These are phyloP conservation scores for Sarcoramphus papa DNA, from an alignment of 2,797 vertebrate species.

Conservation along the genomic window DNA sequence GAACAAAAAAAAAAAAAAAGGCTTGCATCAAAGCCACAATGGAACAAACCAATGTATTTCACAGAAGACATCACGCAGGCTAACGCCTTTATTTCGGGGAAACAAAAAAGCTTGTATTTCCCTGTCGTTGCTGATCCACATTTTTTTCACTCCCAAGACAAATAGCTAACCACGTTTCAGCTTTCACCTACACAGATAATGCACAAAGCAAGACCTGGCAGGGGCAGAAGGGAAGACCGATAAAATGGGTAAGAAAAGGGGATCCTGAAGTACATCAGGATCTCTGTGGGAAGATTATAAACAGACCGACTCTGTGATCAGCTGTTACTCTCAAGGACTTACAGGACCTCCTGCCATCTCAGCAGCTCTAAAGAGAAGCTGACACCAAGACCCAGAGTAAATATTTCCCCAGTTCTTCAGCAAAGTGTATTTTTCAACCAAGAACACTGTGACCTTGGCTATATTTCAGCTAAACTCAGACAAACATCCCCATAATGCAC, in stretches of 20 bases:
- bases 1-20: neutral
- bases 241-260: neutral
- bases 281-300: neutral
- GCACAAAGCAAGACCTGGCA: neutral
- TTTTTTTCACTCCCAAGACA: neutral
- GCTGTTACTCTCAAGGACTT: neutral
- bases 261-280: neutral
- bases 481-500: neutral
- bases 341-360: neutral
- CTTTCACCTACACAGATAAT: neutral
- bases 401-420: neutral
- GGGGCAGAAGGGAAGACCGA: neutral
- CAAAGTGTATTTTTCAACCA: neutral
- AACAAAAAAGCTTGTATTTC: neutral
- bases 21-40: neutral
- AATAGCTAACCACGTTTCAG: neutral
- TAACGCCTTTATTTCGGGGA: neutral
- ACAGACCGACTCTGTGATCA: neutral
- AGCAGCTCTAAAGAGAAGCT: neutral
- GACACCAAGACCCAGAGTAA: neutral
- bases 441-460: neutral
- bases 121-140: fast-evolving
- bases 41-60: neutral
- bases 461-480: neutral
- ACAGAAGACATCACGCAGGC: neutral